Percentiles rank a stretch among this genome's conserved stretches.
Evolutionary conservation across 2,888 invertebrate genomes (phyloP).

Genomic region (Hetaerina titia): DNA sequence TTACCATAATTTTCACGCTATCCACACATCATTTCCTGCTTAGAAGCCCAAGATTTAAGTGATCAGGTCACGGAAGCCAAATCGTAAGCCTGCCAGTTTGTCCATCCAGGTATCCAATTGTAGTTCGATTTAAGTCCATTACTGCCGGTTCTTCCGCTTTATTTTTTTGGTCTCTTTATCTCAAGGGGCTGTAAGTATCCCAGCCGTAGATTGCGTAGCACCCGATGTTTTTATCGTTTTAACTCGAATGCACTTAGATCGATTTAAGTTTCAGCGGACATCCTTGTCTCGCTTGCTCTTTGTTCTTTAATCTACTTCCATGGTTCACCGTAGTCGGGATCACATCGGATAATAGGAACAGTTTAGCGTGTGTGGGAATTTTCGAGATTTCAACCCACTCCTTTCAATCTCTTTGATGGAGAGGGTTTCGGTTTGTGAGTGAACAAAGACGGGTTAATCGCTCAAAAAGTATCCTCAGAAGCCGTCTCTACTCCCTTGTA

Average conservation of each 20-base stretch:
- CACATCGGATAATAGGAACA: not conserved
- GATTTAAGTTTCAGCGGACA: not conserved
- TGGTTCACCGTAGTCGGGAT: not conserved
- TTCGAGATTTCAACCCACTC: not conserved
- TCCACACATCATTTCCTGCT: slow-evolving; percentile 52
- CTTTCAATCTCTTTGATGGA: not conserved
- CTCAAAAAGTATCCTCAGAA: too few relatives aligned
- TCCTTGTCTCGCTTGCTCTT: not conserved
- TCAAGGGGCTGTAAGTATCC: not conserved
- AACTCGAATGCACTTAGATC: not conserved
- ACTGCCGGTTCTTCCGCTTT: not conserved
- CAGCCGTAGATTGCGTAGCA: not conserved
- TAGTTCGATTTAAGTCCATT: not conserved
- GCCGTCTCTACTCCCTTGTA: too few relatives aligned
- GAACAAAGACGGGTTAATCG: too few relatives aligned
- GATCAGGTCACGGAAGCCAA: slow-evolving; percentile 29
- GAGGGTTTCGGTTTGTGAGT: too few relatives aligned
- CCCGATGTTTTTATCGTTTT: not conserved
- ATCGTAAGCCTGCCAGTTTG: not conserved
- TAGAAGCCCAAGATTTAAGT: slow-evolving; percentile 3
- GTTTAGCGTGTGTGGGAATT: not conserved
- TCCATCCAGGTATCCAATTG: not conserved
- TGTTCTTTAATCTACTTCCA: not conserved
- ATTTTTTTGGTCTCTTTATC: not conserved
- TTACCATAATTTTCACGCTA: slow-evolving; percentile 48